Percentiles rank a stretch among this genome's conserved stretches.
phyloP scores from a whole-genome alignment of 2,797 vertebrate species.

The Pteropus rufus region DNA sequence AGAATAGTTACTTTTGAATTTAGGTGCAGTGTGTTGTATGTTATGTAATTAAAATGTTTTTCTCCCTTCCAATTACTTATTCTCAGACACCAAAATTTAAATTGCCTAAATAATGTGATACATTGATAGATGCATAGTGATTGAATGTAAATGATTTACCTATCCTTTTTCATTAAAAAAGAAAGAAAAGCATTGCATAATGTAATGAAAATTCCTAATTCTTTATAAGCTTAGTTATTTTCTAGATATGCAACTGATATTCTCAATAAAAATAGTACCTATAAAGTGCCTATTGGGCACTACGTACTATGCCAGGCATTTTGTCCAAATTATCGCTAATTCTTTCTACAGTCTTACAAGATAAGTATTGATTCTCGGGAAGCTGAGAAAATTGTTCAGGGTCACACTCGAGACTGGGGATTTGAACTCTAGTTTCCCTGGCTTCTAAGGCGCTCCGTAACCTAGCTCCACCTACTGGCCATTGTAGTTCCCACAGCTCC shows the following conservation, averaged over 20 bases:
- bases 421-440: not conserved
- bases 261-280: not conserved
- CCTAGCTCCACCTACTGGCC: not conserved
- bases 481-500: not conserved
- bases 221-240: not conserved
- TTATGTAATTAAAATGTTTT: conserved; percentile 46
- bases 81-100: conserved; percentile 42
- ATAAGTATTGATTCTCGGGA: not conserved
- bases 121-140: not conserved
- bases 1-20: conserved; percentile 57
- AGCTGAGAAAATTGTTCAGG: not conserved
- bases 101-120: conserved; percentile 21
- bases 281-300: not conserved
- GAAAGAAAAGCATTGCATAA: not conserved
- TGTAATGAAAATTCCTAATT: conserved; percentile 36
- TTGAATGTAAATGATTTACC: not conserved
- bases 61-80: conserved; percentile 5
- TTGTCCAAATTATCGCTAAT: not conserved
- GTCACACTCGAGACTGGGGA: not conserved
- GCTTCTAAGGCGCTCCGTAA: not conserved
- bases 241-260: not conserved
- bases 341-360: not conserved
- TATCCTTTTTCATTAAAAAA: not conserved
- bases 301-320: not conserved
- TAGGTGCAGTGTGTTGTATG: not conserved